Evolutionary conservation across 2,797 vertebrate genomes (phyloP).

Genomic region (Pagetopsis macropterus): DNA sequence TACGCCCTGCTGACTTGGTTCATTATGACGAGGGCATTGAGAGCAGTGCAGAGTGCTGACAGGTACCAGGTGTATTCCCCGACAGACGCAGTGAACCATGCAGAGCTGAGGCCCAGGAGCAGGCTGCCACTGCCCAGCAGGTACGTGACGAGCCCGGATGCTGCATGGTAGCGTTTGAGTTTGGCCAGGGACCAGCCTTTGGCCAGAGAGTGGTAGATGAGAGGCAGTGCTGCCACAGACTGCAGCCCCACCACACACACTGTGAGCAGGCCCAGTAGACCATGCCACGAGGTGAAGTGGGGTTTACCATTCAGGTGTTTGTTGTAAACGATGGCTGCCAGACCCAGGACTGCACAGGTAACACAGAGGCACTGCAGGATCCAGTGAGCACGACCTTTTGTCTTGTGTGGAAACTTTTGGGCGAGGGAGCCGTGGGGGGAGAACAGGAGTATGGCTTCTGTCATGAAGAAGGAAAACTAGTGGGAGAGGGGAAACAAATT

Average conservation of each 20-base stretch:
- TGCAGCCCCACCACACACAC: constrained; percentile 84
- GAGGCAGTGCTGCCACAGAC: constrained; percentile 85
- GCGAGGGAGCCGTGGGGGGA: constrained; percentile 89
- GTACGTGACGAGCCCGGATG: constrained; percentile 90
- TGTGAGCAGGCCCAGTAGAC: constrained; percentile 86
- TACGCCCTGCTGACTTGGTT: constrained; percentile 94
- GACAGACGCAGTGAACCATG: constrained; percentile 89
- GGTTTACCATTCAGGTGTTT: constrained; percentile 90
- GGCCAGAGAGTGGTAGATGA: constrained; percentile 90
- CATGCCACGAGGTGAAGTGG: constrained; percentile 94
- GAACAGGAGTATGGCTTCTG: constrained; percentile 93
- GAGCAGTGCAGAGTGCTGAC: constrained; percentile 82
- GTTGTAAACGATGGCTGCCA: constrained; percentile 88
- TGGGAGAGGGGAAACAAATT: constrained; percentile 10
- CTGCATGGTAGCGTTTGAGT: constrained; percentile 93
- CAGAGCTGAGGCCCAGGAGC: constrained; percentile 89
- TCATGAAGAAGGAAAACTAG: constrained; percentile 96
- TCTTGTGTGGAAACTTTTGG: constrained; percentile 86
- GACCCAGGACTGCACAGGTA: constrained; percentile 85
- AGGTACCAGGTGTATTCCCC: constrained; percentile 88
- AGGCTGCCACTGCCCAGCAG: constrained; percentile 90
- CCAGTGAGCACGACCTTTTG: constrained; percentile 91
- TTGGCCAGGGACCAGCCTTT: constrained; percentile 93
- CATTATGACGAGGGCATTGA: constrained; percentile 91
- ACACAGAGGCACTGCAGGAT: constrained; percentile 89